Percentiles rank a stretch among this genome's conserved stretches.
Conservation (phyloP, 2,113 vertebrate species). For the Alethe castanea region DNA sequence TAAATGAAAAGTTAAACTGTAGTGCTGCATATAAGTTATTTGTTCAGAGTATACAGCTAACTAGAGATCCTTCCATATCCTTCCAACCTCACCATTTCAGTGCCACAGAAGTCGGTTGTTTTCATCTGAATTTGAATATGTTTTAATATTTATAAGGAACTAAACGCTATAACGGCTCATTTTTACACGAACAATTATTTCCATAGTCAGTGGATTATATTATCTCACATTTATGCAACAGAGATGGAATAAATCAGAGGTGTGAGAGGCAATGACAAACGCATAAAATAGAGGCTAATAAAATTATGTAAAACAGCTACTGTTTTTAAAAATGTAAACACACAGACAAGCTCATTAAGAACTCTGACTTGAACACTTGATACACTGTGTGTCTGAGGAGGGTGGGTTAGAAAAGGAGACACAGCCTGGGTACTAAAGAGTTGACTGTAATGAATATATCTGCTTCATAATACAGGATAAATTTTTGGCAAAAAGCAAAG, state of each 20-base stretch:
- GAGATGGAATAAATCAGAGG: not conserved
- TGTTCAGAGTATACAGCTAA: not conserved
- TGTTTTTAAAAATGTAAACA: not conserved
- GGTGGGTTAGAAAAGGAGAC: not conserved
- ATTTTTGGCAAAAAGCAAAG: not conserved
- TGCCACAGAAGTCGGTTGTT: not conserved
- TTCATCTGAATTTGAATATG: not conserved
- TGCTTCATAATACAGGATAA: not conserved
- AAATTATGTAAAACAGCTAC: not conserved
- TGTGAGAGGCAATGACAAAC: not conserved
- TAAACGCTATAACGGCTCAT: not conserved
- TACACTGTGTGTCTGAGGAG: not conserved
- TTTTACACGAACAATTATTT: not conserved
- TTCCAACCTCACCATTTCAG: not conserved
- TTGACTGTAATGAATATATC: rapidly evolving
- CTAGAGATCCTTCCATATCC: not conserved
- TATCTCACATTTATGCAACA: not conserved
- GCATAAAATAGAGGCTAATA: not conserved
- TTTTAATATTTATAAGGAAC: not conserved
- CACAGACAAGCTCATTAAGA: not conserved
- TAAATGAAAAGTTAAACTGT: not conserved
- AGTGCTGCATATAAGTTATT: not conserved
- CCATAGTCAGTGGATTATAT: not conserved
- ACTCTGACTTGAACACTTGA: not conserved
- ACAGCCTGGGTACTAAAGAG: not conserved